phyloP scores from a whole-genome alignment of 2,888 invertebrate genomes.

The Kuschelorhynchus macadamiae region DNA sequence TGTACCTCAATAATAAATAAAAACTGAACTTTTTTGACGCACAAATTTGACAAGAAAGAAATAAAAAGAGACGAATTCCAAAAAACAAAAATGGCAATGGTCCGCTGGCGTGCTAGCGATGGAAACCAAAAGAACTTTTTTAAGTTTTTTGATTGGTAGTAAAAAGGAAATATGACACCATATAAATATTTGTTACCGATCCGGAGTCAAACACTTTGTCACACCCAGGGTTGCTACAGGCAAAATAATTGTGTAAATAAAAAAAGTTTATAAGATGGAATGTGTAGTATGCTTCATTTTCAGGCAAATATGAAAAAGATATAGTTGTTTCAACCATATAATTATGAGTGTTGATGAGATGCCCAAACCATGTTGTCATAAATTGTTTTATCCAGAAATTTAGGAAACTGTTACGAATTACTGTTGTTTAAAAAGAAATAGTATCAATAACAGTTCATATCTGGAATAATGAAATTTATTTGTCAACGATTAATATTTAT shows the following conservation, averaged over 20 bases:
- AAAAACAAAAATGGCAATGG: too few species aligned
- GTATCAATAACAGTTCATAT: too few species aligned
- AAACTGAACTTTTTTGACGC: constrained; percentile 17
- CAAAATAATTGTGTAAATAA: background rate
- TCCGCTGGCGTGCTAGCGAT: too few species aligned
- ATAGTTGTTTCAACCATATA: background rate
- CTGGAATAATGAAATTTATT: too few species aligned
- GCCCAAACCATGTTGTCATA: background rate
- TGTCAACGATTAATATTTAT: too few species aligned
- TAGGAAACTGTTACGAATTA: background rate
- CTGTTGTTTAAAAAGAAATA: too few species aligned
- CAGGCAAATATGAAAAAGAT: too few species aligned
- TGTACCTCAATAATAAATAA: constrained; percentile 19
- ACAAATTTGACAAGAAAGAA: constrained; percentile 31
- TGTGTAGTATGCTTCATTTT: too few species aligned
- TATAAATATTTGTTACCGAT: constrained; percentile 1
- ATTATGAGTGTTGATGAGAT: background rate
- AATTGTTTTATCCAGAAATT: background rate
- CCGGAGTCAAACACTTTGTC: constrained; percentile 12
- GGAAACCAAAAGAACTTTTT: constrained; percentile 8
- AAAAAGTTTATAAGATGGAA: too few species aligned
- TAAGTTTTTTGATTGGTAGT: constrained; percentile 22
- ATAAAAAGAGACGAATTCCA: constrained; percentile 3
- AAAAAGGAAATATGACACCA: constrained; percentile 14
- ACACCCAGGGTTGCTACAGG: background rate